Evolutionary conservation across 1,140 invertebrate species (phyloP).

Genomic region (Orchestia grillus): DNA sequence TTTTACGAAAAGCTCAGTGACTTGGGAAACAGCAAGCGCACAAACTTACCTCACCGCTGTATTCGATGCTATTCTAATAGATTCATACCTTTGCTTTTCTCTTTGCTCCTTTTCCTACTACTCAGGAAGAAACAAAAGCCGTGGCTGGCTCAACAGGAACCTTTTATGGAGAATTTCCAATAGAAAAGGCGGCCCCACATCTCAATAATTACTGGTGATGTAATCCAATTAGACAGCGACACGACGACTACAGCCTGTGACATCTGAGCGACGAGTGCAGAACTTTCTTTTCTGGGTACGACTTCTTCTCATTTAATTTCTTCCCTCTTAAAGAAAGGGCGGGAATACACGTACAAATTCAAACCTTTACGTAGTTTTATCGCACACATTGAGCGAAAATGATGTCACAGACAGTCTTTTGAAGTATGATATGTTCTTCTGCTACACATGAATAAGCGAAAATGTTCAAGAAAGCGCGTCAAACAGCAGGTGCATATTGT

Average conservation of each 20-base stretch:
- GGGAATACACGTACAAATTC: no score
- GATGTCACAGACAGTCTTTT: no score
- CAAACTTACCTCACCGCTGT: no score
- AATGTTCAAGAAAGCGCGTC: no score
- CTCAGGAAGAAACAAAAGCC: neutral
- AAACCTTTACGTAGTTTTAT: no score
- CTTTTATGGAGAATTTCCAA: neutral
- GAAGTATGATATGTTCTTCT: no score
- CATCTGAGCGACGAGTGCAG: neutral
- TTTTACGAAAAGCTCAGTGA: no score
- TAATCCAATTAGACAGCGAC: neutral
- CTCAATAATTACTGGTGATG: neutral
- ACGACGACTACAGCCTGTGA: neutral
- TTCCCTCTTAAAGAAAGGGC: no score
- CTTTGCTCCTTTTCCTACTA: neutral
- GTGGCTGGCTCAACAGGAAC: neutral
- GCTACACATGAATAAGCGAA: no score
- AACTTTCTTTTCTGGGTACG: neutral
- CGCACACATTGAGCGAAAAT: no score
- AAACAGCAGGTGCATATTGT: no score
- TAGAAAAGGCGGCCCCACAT: neutral
- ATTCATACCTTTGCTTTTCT: neutral
- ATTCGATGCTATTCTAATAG: neutral
- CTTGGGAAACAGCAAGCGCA: no score
- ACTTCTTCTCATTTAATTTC: neutral